Base-by-base conservation (phyloP, 2,888 invertebrate genomes). In the Oconnorella tubifera region DNA sequence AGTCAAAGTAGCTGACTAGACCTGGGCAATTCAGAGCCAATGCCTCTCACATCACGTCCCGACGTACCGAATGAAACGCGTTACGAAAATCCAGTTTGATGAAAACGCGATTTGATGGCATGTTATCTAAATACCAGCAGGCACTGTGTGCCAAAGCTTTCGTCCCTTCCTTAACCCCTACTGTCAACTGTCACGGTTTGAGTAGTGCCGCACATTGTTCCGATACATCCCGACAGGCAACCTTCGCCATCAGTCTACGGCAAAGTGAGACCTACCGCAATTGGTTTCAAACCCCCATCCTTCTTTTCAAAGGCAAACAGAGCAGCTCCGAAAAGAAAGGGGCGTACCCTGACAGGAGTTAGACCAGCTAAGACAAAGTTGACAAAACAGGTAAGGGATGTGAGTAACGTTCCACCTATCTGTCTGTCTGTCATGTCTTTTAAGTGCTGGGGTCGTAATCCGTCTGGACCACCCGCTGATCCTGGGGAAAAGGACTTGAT, bases 401-500 rank as follows among this genome's bases (percentile, higher is more conserved):
- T n/a, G n/a, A n/a, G n/a, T n/a, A n/a, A n/a, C n/a, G n/a, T n/a
- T n/a, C n/a, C n/a, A n/a, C n/a, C n/a, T n/a, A n/a, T n/a, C n/a
- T n/a, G n/a, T n/a, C n/a, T n/a, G n/a, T n/a, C n/a, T n/a, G 3
- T 2, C 2, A 55, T 3, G 2, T 55, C 56, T 2, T 40, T 40
- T 2, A 55, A 28, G 10, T 55, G 56, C 28, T 55, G 56, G 2
- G 56, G 56, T 3, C 56, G 56, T 1, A 55, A 28, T 1, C 56
- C 56, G 10, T 55, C 56, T 4, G 56, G 56, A 2, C 56, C 56
- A 2, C 56, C 56, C 3, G 56, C 23, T 2, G 56, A 55, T 27
- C 23, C 56, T 27, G 56, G 27, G 2, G 56, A 28, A 4, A 55
- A 55, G 56, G 56, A n/a, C 10, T 25, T 19, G 53, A 53, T 53